A percentile compares a stretch with the other conserved stretches of the same genome.
phyloP scores from a whole-genome alignment of 2,113 vertebrate species.

The Formicarius rufipectus region DNA sequence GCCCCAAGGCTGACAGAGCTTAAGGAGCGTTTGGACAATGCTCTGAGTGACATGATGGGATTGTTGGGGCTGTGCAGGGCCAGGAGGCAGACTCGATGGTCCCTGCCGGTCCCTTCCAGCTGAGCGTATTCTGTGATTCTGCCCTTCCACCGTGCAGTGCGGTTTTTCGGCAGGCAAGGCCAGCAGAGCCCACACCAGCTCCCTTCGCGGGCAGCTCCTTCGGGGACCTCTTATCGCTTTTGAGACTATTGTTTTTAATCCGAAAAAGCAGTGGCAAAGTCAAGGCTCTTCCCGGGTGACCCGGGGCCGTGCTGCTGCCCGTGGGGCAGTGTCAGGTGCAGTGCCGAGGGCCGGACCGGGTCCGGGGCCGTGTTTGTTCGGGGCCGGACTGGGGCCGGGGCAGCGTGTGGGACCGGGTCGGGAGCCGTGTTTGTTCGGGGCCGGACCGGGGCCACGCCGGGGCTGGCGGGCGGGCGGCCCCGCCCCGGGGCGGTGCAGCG shows the following conservation, averaged over 20 bases:
- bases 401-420: too few relatives aligned
- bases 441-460: too few relatives aligned
- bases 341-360: too few relatives aligned
- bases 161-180: accelerated
- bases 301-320: background rate
- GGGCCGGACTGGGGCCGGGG: too few relatives aligned
- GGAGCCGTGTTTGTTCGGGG: too few relatives aligned
- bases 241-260: accelerated
- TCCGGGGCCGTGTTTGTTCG: too few relatives aligned
- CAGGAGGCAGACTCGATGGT: too few relatives aligned
- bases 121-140: background rate
- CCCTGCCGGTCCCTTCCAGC: too few relatives aligned
- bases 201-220: background rate
- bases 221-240: accelerated
- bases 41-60: background rate
- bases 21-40: background rate
- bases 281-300: too few relatives aligned
- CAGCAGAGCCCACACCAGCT: background rate
- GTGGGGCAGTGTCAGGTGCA: too few relatives aligned
- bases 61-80: background rate
- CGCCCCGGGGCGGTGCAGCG: background rate
- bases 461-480: too few relatives aligned
- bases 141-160: accelerated
- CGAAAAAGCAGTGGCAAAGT: background rate
- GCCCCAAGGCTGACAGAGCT: background rate